Base-by-base conservation (phyloP, 2,113 vertebrate genomes). In the Sceloporus undulatus region DNA sequence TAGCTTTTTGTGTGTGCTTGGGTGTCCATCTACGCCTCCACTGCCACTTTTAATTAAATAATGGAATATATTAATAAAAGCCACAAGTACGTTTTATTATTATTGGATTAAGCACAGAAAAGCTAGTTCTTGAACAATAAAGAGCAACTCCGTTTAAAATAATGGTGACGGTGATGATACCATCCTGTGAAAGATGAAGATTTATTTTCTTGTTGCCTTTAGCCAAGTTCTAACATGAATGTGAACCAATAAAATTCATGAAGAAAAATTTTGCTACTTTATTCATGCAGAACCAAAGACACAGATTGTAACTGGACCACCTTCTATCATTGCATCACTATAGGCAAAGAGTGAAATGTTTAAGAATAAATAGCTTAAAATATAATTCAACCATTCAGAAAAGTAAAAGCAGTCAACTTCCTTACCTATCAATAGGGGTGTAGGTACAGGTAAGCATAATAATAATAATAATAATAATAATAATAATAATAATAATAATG, bases 1-100 rank as follows among this genome's bases (percentile, higher is more conserved):
- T 71, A 62, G 59, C 18, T 62, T 62, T 62, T 62, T 62, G 59
- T 16, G 25, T 27, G 18, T 71, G 68, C 9, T 29, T 27, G 8
- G 27, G 3, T 66, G 21, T 66, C 21, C 19, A 23, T 29, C 3
- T 71, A 29, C n/a, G 29, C 27, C 18, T 18, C 48, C 78, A 79
- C 29, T n/a, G 29, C 52, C 29, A 86, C 86, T 93, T 85, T 84
- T 73, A 82, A 59, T 71, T 62, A 56, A 88, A 86, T 59, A 79
- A 89, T 89, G 7, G 0, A 68, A 75, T 77, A 75, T 0, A 73
- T 87, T 89, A 90, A 88, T 0, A 42, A 56, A 91, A 29, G 40
- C 13, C 52, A 77, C 77, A 66, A 21, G 74, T 59, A 78, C 56
- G 25, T 34, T 65, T 85, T 70, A 80, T 87, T 71, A 89, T 80